A percentile compares a stretch with the other conserved stretches of the same genome.
Conservation (phyloP, 2,888 invertebrate species). For the Onthophagus sagittarius region DNA sequence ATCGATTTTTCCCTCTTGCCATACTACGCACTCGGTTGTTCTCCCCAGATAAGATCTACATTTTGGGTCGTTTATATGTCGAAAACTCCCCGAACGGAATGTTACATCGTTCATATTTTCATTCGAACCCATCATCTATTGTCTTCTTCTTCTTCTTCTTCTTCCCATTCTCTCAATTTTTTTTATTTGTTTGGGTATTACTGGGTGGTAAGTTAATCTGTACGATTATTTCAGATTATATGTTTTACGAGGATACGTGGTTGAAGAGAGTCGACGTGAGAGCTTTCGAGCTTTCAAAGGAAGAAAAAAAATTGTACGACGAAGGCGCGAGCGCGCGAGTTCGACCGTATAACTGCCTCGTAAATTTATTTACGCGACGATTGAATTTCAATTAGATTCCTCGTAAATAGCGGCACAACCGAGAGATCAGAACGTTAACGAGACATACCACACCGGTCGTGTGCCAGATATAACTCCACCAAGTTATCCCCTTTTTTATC, state of each 20-base stretch:
- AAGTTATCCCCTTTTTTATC: no score
- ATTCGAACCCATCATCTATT: neutral
- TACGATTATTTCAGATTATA: no score
- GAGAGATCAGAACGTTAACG: neutral
- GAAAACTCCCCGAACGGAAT: slow-evolving; percentile 12
- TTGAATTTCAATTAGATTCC: neutral
- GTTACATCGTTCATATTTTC: neutral
- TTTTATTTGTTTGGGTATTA: no score
- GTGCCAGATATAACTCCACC: neutral
- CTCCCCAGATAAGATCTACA: slow-evolving; percentile 45
- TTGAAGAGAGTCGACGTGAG: no score
- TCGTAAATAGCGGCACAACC: neutral
- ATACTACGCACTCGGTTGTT: neutral
- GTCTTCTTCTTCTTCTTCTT: no score
- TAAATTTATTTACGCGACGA: neutral
- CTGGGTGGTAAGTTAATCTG: no score
- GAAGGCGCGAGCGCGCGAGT: no score
- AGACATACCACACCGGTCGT: neutral
- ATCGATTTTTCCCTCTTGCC: slow-evolving; percentile 43
- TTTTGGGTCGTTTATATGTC: slow-evolving; percentile 45
- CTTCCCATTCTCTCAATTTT: no score
- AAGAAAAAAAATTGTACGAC: no score
- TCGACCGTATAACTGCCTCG: neutral
- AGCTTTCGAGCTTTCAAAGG: no score
- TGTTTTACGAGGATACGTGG: no score